Conservation (phyloP, 2,113 vertebrate genomes). For the Chaetorhynchus papuensis region DNA sequence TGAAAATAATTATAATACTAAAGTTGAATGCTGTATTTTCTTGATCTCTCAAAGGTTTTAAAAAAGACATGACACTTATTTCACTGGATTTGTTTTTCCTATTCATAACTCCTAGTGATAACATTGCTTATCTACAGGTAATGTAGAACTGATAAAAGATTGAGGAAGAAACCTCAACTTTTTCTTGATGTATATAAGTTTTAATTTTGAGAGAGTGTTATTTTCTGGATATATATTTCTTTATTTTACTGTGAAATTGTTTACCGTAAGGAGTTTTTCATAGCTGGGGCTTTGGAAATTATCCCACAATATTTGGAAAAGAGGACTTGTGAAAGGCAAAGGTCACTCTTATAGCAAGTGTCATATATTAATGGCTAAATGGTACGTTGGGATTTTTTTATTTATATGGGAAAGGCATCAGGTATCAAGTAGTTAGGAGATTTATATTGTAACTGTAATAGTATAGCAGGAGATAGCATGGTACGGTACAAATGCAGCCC, state of each 20-base stretch:
- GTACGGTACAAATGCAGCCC: slow-evolving; percentile 14
- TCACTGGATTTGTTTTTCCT: slow-evolving; percentile 6
- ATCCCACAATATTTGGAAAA: neutral
- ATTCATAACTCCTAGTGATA: neutral
- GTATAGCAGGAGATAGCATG: neutral
- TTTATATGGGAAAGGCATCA: slow-evolving; percentile 12
- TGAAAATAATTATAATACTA: neutral
- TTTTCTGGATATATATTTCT: slow-evolving; percentile 20
- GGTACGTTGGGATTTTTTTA: neutral
- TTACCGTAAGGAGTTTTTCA: neutral
- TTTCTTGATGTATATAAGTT: slow-evolving; percentile 10
- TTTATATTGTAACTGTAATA: neutral
- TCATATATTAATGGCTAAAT: neutral
- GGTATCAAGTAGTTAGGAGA: slow-evolving; percentile 14
- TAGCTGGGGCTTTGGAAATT: neutral
- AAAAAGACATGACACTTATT: neutral
- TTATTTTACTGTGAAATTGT: slow-evolving; percentile 26
- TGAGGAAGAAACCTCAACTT: neutral
- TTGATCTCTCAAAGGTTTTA: neutral
- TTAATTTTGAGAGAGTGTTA: slow-evolving; percentile 15
- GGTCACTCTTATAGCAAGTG: neutral
- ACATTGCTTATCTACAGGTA: neutral
- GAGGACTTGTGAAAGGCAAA: neutral
- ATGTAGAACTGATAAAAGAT: neutral
- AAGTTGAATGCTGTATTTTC: neutral